These are phyloP conservation scores for Lepidurus couesii DNA, from an alignment of 1,140 invertebrate species.

Conservation along the genomic window DNA sequence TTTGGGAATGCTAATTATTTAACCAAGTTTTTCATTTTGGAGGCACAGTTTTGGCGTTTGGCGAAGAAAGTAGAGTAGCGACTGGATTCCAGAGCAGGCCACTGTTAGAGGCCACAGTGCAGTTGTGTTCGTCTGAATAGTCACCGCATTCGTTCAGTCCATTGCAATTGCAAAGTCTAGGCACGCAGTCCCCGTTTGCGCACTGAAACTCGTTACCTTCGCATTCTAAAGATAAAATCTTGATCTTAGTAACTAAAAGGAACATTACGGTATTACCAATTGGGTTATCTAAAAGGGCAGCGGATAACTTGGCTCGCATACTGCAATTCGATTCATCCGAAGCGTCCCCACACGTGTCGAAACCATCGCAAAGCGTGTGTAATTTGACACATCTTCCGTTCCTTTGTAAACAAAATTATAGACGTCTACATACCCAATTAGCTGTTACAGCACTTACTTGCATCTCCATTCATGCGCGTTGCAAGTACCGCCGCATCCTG, in stretches of 20 bases:
- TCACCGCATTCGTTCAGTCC: constrained; percentile 45
- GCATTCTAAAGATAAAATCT: constrained; percentile 36
- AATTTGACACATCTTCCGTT: constrained; percentile 59
- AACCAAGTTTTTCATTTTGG: not conserved
- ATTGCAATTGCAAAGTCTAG: constrained; percentile 42
- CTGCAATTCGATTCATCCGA: constrained; percentile 64
- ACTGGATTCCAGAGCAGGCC: not conserved
- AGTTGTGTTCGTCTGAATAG: constrained; percentile 33
- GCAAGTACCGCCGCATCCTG: constrained; percentile 50
- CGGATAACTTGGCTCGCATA: constrained; percentile 38
- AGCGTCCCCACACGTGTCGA: constrained; percentile 69
- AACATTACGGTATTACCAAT: not conserved
- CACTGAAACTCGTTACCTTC: constrained; percentile 45
- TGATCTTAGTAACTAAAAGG: not conserved
- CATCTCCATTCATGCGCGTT: constrained; percentile 61
- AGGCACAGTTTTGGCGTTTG: not conserved
- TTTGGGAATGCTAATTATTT: not conserved
- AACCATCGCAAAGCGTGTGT: constrained; percentile 66
- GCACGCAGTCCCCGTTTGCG: constrained; percentile 44
- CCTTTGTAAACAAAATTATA: constrained; percentile 38
- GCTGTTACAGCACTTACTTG: constrained; percentile 48
- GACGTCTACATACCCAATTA: no score
- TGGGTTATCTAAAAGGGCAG: not conserved
- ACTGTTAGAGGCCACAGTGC: not conserved
- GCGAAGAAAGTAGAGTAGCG: not conserved